These are phyloP conservation scores for Magallana ariakensis DNA, from an alignment of 1,140 invertebrate species.

Conservation along the genomic window DNA sequence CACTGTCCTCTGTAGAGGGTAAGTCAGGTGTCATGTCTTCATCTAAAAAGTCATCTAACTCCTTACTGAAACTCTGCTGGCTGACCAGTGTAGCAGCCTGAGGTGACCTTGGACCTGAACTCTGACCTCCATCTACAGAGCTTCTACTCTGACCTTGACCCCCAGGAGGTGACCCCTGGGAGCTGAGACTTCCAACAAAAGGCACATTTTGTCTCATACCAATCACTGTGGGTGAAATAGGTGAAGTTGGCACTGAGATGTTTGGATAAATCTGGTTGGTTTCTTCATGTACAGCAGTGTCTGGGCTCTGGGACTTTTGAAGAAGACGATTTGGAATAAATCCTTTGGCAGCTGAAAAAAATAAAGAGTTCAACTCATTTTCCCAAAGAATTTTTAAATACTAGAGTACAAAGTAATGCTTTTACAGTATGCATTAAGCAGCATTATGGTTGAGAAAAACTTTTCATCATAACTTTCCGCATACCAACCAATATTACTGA, in stretches of 20 bases:
- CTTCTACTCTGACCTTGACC: neutral
- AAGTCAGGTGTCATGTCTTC: constrained; percentile 66
- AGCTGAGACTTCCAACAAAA: neutral
- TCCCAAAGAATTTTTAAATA: no score
- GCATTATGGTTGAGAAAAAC: no score
- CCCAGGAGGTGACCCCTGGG: neutral
- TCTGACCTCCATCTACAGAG: neutral
- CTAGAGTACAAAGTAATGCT: no score
- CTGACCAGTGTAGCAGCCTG: neutral
- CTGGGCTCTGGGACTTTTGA: constrained; percentile 46
- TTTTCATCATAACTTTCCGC: no score
- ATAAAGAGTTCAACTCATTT: no score
- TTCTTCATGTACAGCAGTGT: neutral
- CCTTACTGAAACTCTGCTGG: constrained; percentile 4
- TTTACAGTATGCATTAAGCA: no score
- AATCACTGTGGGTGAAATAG: constrained; percentile 31
- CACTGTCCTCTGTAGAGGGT: constrained; percentile 33
- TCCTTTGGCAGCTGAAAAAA: constrained; percentile 67
- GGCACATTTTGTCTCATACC: constrained; percentile 30
- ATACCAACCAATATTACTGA: no score
- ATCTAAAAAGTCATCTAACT: constrained; percentile 63
- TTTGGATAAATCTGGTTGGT: constrained; percentile 19
- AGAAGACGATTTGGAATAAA: constrained; percentile 75
- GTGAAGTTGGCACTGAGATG: constrained; percentile 12
- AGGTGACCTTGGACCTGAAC: neutral